Conservation (phyloP, 1,140 invertebrate genomes). For the Atopsyche davidsoni region DNA sequence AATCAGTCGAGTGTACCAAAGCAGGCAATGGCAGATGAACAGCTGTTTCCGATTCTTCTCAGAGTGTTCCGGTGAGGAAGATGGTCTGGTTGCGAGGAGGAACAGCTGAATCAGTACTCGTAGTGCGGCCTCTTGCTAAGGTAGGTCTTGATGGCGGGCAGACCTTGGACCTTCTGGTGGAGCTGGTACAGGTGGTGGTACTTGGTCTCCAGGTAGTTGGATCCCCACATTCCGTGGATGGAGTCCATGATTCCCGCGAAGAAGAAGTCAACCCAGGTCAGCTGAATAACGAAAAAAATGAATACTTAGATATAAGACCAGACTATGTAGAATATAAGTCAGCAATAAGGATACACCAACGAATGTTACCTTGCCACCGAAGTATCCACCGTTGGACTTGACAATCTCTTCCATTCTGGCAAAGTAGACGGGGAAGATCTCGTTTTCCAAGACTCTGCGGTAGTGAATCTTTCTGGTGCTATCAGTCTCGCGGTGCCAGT, state of each 20-base stretch:
- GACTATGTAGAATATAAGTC: too few species aligned
- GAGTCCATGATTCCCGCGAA: conserved; percentile 38
- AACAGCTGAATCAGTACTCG: too few species aligned
- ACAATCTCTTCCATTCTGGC: conserved; percentile 39
- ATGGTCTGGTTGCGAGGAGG: too few species aligned
- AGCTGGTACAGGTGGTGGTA: conserved; percentile 34
- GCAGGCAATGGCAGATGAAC: too few species aligned
- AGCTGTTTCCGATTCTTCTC: too few species aligned
- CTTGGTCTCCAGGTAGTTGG: conserved; percentile 33
- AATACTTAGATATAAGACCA: too few species aligned
- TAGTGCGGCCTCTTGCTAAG: conserved; percentile 30
- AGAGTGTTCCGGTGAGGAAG: too few species aligned
- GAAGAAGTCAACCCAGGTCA: conserved; percentile 41
- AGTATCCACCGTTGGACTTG: conserved; percentile 37
- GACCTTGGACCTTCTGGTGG: conserved; percentile 31
- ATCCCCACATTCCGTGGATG: conserved; percentile 32
- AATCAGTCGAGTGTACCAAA: too few species aligned
- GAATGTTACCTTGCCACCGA: conserved; percentile 41
- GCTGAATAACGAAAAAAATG: too few species aligned
- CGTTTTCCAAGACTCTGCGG: conserved; percentile 34
- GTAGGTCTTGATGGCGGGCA: conserved; percentile 40
- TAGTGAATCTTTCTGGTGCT: conserved; percentile 33
- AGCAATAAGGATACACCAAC: too few species aligned
- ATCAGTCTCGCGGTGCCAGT: conserved; percentile 31
- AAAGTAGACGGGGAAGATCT: conserved; percentile 36